phyloP scores from a whole-genome alignment of 2,888 invertebrate species.

The Lycaena phlaeas region DNA sequence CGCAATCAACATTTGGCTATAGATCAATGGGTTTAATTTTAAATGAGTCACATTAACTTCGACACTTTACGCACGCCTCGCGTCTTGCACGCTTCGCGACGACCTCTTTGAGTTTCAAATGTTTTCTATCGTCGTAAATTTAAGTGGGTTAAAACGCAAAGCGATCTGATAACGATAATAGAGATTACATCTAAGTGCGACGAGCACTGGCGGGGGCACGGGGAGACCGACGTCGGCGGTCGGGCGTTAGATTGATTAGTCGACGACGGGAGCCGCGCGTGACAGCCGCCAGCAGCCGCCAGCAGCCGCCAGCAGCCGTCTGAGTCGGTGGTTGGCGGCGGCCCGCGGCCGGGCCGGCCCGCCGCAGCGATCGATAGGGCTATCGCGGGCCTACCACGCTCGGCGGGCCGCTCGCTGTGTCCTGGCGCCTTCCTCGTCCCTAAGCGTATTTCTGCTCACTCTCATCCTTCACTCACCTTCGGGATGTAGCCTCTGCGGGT shows the following conservation, averaged over 20 bases:
- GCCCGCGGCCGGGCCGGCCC: slow-evolving; percentile 3
- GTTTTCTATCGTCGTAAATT: neutral
- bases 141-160: too few species aligned
- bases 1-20: slow-evolving; percentile 5
- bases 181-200: too few species aligned
- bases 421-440: slow-evolving; percentile 23
- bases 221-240: too few species aligned
- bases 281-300: slow-evolving; percentile 14
- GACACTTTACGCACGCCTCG: neutral
- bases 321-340: slow-evolving; percentile 18
- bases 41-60: neutral
- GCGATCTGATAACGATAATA: too few species aligned
- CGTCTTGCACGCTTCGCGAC: too few species aligned
- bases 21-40: slow-evolving; percentile 5
- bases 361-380: slow-evolving; percentile 21
- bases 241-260: slow-evolving; percentile 18
- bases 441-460: slow-evolving; percentile 28
- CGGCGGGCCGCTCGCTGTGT: neutral
- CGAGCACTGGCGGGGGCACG: too few species aligned
- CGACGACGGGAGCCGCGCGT: neutral
- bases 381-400: neutral
- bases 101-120: too few species aligned
- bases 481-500: slow-evolving; percentile 92
- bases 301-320: neutral
- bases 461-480: slow-evolving; percentile 80